Evolutionary conservation across 2,888 invertebrate genomes (phyloP).

Genomic region (Conomelus anceps): DNA sequence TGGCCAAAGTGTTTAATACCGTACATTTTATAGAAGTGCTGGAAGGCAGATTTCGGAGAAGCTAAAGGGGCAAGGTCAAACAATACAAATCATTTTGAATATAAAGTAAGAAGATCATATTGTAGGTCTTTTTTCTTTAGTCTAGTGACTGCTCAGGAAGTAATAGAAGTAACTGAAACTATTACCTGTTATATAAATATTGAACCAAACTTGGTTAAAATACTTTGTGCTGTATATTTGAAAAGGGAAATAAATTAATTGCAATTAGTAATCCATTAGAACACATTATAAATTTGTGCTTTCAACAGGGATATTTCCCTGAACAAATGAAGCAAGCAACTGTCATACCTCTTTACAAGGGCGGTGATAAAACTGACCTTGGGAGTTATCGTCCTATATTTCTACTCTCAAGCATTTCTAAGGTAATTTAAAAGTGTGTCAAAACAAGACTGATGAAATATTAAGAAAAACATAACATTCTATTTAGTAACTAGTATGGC

Average conservation of each 20-base stretch:
- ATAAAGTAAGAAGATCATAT: background rate
- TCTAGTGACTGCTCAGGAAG: background rate
- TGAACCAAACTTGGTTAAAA: background rate
- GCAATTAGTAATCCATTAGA: background rate
- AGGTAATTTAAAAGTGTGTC: background rate
- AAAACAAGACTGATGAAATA: background rate
- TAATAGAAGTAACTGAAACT: no score
- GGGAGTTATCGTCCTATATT: background rate
- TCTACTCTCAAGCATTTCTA: background rate
- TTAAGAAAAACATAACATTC: background rate
- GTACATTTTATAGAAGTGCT: background rate
- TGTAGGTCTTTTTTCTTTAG: background rate
- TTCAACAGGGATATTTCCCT: background rate
- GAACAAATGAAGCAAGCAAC: background rate
- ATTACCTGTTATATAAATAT: background rate
- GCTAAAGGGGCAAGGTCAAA: no score
- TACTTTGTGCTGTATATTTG: background rate
- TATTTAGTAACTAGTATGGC: background rate
- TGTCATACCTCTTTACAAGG: background rate
- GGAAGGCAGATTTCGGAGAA: background rate
- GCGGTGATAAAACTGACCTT: background rate
- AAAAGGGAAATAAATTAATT: no score
- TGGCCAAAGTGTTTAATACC: background rate
- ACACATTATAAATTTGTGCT: background rate
- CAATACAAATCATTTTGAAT: background rate